phyloP scores from a whole-genome alignment of 2,797 vertebrate species.

The Notolabrus celidotus region DNA sequence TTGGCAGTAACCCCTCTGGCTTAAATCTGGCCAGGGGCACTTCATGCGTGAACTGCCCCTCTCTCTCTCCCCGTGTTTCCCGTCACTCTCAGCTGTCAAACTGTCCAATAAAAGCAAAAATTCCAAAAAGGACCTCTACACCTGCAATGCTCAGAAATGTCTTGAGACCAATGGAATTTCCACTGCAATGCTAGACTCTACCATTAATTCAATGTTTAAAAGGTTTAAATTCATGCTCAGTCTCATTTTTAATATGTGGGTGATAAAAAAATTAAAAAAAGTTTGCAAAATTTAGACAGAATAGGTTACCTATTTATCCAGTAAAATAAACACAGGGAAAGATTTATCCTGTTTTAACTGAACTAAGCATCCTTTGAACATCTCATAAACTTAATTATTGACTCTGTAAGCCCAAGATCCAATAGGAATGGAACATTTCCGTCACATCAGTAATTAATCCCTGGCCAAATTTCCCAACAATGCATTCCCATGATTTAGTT shows the following conservation, averaged over 20 bases:
- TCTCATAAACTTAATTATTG: neutral
- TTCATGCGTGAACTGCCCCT: conserved; percentile 36
- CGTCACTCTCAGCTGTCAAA: conserved; percentile 55
- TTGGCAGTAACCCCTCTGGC: conserved; percentile 19
- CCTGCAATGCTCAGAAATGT: conserved; percentile 6
- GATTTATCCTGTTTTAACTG: conserved; percentile 5
- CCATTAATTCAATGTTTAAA: neutral
- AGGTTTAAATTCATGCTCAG: neutral
- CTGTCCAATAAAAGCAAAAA: conserved; percentile 42
- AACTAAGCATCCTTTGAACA: neutral
- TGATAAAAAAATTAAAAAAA: neutral
- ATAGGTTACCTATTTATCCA: neutral
- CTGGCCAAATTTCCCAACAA: neutral
- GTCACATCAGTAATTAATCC: neutral
- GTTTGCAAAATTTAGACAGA: neutral
- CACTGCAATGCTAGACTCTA: conserved; percentile 2
- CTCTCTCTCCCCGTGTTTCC: conserved; percentile 30
- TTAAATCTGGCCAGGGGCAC: conserved; percentile 23
- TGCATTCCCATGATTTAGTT: neutral
- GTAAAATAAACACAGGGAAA: neutral
- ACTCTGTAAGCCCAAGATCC: neutral
- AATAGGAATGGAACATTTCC: conserved; percentile 4
- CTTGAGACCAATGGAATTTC: neutral
- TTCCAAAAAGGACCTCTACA: conserved; percentile 21
- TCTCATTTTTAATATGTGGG: neutral